Evolutionary conservation across 2,113 vertebrate genomes (phyloP).

Genomic region (Malurus alboscapulatus): DNA sequence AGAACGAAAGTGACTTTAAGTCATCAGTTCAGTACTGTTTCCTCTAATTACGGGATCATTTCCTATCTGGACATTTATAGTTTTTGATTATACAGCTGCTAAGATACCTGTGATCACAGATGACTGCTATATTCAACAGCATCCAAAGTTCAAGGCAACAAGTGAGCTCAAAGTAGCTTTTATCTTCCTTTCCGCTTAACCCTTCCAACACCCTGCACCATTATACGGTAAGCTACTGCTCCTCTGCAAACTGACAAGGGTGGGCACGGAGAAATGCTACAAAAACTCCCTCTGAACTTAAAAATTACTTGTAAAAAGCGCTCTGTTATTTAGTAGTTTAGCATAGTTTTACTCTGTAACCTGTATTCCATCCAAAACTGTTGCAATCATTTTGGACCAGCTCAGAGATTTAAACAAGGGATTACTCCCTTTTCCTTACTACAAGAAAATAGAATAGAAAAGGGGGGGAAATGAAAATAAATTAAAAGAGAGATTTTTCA

Average conservation of each 20-base stretch:
- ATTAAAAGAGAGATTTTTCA: background rate
- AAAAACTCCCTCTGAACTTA: background rate
- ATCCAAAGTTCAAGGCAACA: constrained; percentile 54
- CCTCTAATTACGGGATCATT: constrained; percentile 46
- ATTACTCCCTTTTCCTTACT: background rate
- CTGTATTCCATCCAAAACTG: constrained; percentile 3
- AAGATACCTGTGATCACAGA: constrained; percentile 39
- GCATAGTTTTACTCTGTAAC: constrained; percentile 32
- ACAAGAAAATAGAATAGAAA: no score
- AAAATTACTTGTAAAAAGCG: background rate
- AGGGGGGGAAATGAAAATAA: background rate
- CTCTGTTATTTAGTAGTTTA: constrained; percentile 27
- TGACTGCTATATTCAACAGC: background rate
- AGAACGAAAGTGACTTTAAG: constrained; percentile 32
- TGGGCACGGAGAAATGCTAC: background rate
- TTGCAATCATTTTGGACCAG: background rate
- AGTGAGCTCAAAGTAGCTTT: constrained; percentile 11
- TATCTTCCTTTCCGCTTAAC: constrained; percentile 25
- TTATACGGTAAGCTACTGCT: background rate
- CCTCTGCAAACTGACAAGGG: background rate
- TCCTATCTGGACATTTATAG: constrained; percentile 44
- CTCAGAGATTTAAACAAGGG: background rate
- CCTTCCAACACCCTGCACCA: background rate
- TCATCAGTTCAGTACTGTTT: constrained; percentile 34
- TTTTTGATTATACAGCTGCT: constrained; percentile 16